Evolutionary conservation across 2,797 vertebrate species (phyloP).

Genomic region (Chiroxiphia lanceolata): DNA sequence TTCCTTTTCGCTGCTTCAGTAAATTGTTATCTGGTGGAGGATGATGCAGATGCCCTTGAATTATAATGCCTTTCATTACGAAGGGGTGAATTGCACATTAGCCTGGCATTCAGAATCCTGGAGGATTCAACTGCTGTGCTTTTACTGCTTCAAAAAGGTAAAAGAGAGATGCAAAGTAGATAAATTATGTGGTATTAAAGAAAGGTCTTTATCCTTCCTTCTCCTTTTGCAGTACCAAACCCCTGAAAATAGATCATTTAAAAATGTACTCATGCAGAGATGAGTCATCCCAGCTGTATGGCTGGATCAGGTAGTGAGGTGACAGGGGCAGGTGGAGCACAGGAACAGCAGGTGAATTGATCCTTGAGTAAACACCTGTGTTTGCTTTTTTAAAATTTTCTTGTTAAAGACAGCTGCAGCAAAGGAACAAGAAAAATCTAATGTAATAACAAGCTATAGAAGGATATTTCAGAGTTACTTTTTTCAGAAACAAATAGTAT

Average conservation of each 20-base stretch:
- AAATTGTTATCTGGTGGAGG: conserved; percentile 23
- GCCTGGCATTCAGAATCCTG: conserved; percentile 11
- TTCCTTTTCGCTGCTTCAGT: not conserved
- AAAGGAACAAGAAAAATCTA: conserved; percentile 14
- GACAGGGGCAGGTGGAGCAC: conserved; percentile 80
- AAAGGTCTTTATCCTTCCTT: conserved; percentile 11
- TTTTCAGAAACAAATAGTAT: not conserved
- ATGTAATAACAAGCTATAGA: not conserved
- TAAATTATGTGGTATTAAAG: not conserved
- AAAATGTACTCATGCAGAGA: not conserved
- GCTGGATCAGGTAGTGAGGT: not conserved
- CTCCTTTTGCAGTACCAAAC: not conserved
- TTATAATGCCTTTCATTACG: not conserved
- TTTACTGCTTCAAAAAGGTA: not conserved
- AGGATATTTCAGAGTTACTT: not conserved
- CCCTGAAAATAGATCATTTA: not conserved
- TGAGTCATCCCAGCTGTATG: not conserved
- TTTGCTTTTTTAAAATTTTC: conserved; percentile 28
- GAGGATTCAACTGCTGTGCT: not conserved
- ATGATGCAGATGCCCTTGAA: conserved; percentile 30
- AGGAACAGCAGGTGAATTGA: conserved; percentile 84
- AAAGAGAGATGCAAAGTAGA: not conserved
- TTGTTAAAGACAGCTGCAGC: conserved; percentile 28
- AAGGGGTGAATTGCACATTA: not conserved
- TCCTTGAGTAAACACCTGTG: conserved; percentile 83